phyloP scores from a whole-genome alignment of 92 coral and sea anemone species.

The Epizoanthus rinbou region DNA sequence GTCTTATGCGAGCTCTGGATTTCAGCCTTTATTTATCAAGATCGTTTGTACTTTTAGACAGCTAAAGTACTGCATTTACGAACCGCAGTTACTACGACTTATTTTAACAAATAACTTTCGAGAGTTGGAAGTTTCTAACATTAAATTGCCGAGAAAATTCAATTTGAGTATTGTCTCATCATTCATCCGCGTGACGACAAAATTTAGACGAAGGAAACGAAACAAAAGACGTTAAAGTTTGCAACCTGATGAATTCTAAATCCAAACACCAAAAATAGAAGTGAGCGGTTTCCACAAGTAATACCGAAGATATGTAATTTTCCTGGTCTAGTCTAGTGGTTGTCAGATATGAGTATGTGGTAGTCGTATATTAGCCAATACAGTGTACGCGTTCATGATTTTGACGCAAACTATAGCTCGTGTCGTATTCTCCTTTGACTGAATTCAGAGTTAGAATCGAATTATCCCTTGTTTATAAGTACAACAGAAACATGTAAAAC shows the following conservation, averaged over 20 bases:
- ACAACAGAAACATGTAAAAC: constrained; percentile 7
- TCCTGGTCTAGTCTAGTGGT: constrained; percentile 2
- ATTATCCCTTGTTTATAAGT: not conserved
- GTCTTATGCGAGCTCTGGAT: no score
- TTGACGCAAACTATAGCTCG: constrained; percentile 1
- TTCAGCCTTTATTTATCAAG: no score
- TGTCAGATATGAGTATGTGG: not conserved
- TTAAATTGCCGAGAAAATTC: constrained; percentile 4
- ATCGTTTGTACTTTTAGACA: no score
- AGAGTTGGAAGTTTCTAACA: not conserved
- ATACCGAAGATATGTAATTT: not conserved
- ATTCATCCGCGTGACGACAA: constrained; percentile 22
- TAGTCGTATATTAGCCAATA: not conserved
- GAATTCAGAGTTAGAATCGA: constrained; percentile 17
- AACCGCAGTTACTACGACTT: not conserved
- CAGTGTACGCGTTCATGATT: not conserved
- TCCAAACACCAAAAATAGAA: constrained; percentile 23
- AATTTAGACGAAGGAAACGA: not conserved
- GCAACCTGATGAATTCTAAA: not conserved
- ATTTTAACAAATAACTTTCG: not conserved
- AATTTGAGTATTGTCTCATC: not conserved
- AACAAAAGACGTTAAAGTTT: constrained; percentile 26
- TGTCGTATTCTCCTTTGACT: not conserved
- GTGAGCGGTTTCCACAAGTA: constrained; percentile 17
- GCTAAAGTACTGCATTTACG: not conserved